Percentiles rank a stretch among this genome's conserved stretches.
phyloP scores from a whole-genome alignment of 2,113 vertebrate genomes.

The Zosterops borbonicus region DNA sequence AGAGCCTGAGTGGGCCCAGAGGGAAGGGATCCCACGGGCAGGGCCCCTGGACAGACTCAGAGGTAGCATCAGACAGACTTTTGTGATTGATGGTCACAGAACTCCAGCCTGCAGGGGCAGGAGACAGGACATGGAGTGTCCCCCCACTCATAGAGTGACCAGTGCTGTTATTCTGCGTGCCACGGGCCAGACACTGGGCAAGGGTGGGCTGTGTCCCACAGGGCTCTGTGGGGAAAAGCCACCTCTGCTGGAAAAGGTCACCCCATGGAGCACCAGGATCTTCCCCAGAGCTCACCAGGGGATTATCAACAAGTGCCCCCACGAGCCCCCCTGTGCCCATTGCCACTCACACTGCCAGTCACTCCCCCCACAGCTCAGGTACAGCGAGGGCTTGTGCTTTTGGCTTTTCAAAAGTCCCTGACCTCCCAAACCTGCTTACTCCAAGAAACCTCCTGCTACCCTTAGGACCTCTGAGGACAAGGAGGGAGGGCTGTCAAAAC shows the following conservation, averaged over 20 bases:
- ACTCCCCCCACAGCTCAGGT: background rate
- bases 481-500: background rate
- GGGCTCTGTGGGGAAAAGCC: background rate
- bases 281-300: background rate
- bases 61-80: constrained; percentile 44
- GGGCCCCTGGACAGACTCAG: background rate
- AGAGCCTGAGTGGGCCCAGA: background rate
- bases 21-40: background rate
- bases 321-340: rapidly evolving
- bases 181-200: background rate
- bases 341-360: background rate
- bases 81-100: background rate
- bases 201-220: background rate
- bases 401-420: constrained; percentile 4
- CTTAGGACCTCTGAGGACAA: background rate
- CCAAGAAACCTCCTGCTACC: background rate
- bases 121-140: background rate
- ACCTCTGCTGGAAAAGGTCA: background rate
- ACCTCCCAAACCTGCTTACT: background rate
- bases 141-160: rapidly evolving
- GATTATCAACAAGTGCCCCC: background rate
- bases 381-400: background rate
- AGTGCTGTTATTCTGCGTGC: background rate
- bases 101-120: background rate
- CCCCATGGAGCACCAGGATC: background rate